Percentiles rank a stretch among this genome's conserved stretches.
These are phyloP conservation scores for Chloroceryle aenea DNA, from an alignment of 2,113 vertebrate genomes.

Conservation along the genomic window DNA sequence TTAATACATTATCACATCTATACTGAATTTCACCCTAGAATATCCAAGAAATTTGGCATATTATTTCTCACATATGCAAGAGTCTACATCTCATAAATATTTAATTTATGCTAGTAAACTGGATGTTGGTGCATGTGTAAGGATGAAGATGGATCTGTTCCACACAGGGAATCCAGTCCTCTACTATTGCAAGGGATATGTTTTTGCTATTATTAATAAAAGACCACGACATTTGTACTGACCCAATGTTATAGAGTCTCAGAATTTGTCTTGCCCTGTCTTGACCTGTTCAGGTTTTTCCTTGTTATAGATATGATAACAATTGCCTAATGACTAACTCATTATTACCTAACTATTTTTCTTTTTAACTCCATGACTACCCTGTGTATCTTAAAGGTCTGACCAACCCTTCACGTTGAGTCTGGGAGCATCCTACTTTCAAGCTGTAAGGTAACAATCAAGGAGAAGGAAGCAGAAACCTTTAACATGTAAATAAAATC, in stretches of 20 bases:
- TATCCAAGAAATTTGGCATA: neutral
- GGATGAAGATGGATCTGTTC: neutral
- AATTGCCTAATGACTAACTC: neutral
- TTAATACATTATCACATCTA: neutral
- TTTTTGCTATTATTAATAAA: neutral
- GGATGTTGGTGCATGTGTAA: neutral
- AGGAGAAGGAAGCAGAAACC: neutral
- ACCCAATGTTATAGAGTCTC: rapidly evolving
- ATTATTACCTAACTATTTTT: neutral
- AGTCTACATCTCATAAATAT: neutral
- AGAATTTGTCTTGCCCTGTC: neutral
- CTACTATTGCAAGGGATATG: neutral
- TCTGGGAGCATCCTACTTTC: neutral
- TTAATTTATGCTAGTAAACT: neutral
- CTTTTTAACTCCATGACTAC: neutral
- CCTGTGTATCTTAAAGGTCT: neutral
- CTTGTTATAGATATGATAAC: neutral
- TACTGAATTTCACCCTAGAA: neutral
- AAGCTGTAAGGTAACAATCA: neutral
- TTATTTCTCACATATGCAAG: neutral
- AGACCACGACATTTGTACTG: neutral
- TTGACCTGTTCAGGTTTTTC: neutral
- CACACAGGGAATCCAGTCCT: neutral
- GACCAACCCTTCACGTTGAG: neutral
- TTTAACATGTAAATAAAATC: neutral